Percentiles rank a stretch among this genome's conserved stretches.
phyloP scores from a whole-genome alignment of 2,797 vertebrate species.

The Rhinophrynus dorsalis region DNA sequence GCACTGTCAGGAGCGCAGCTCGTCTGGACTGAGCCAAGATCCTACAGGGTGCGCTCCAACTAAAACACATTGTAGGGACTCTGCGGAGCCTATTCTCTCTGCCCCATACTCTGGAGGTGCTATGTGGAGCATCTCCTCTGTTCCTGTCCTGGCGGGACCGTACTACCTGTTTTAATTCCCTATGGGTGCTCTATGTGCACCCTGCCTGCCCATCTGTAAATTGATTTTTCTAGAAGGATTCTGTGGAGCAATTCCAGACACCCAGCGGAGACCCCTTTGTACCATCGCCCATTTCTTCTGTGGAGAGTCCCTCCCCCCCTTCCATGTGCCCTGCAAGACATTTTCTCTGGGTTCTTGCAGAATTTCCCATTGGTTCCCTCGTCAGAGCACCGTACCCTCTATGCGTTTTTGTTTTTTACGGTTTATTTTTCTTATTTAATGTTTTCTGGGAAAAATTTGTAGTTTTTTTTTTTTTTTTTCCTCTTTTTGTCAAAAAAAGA shows the following conservation, averaged over 20 bases:
- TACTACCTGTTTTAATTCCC: not conserved
- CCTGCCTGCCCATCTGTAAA: conserved; percentile 11
- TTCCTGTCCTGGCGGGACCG: not conserved
- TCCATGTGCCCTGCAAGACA: not conserved
- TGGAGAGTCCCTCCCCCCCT: not conserved
- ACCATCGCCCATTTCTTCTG: not conserved
- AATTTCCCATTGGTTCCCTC: too few relatives aligned
- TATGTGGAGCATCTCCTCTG: not conserved
- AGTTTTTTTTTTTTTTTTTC: too few relatives aligned
- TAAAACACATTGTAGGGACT: not conserved
- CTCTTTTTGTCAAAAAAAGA: too few relatives aligned
- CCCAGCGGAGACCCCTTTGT: not conserved
- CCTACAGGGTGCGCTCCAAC: not conserved
- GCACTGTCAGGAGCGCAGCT: not conserved
- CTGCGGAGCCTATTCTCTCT: not conserved
- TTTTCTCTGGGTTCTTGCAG: not conserved
- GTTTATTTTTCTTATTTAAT: too few relatives aligned
- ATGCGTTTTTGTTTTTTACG: too few relatives aligned
- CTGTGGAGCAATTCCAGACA: not conserved
- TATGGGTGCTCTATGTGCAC: not conserved
- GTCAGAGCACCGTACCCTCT: too few relatives aligned
- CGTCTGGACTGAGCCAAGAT: not conserved
- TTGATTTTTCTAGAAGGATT: not conserved
- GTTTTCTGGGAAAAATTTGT: too few relatives aligned
- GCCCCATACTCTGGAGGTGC: not conserved